A percentile compares a stretch with the other conserved stretches of the same genome.
These are phyloP conservation scores for Sipha maydis DNA, from an alignment of 2,888 invertebrate species.

Conservation along the genomic window DNA sequence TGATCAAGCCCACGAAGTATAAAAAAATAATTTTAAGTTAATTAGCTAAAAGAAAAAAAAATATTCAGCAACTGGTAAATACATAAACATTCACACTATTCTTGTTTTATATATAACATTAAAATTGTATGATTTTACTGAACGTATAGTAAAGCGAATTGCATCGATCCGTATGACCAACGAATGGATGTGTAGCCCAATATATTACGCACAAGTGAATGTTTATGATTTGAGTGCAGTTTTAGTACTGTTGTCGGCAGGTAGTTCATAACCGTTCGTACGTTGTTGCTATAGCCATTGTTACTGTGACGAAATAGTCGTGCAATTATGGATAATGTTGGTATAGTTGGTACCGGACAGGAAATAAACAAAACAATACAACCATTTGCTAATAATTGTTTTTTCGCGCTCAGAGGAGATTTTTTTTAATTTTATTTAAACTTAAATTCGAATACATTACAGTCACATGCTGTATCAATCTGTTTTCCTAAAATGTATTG, in stretches of 20 bases:
- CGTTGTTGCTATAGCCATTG: slow-evolving; percentile 5
- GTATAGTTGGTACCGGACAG: slow-evolving; percentile 16
- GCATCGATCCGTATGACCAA: neutral
- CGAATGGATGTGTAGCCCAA: neutral
- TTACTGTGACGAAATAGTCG: slow-evolving; percentile 51
- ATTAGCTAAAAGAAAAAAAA: too few species aligned
- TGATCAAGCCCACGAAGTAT: neutral
- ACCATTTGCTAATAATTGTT: slow-evolving; percentile 27
- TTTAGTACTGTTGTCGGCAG: slow-evolving; percentile 9
- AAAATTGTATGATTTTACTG: neutral
- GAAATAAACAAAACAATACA: slow-evolving; percentile 40
- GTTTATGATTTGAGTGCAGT: slow-evolving; percentile 38
- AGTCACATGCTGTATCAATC: too few species aligned
- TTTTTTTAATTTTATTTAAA: neutral
- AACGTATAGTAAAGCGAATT: neutral
- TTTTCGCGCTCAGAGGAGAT: slow-evolving; percentile 4
- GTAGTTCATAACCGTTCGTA: neutral
- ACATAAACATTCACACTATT: neutral
- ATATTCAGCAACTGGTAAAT: neutral
- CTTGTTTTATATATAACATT: neutral
- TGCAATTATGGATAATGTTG: slow-evolving; percentile 3
- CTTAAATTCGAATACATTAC: too few species aligned
- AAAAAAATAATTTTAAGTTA: neutral
- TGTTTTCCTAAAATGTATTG: too few species aligned
- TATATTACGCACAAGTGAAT: neutral